These are phyloP conservation scores for Ivindomyrus marchei DNA, from an alignment of 2,113 vertebrate species.

Conservation along the genomic window DNA sequence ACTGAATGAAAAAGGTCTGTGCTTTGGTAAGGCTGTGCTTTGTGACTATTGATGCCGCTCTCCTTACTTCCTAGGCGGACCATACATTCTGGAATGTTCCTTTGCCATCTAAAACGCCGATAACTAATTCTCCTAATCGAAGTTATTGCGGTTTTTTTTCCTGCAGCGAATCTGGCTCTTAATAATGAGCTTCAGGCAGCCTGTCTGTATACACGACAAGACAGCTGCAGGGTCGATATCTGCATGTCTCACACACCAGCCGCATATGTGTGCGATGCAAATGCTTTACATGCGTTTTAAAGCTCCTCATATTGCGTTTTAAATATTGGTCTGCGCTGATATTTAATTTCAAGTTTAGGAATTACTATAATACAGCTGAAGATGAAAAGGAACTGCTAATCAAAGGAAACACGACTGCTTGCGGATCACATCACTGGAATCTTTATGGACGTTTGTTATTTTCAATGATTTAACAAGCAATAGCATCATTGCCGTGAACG, in stretches of 20 bases:
- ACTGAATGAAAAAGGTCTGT: background rate
- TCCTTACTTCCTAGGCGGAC: background rate
- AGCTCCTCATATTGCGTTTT: background rate
- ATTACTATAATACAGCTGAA: background rate
- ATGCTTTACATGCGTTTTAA: background rate
- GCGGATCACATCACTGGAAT: background rate
- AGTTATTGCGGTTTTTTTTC: background rate
- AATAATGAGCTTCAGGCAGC: background rate
- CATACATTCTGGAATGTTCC: background rate
- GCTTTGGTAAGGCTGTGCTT: background rate
- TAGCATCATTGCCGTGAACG: background rate
- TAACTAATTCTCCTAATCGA: background rate
- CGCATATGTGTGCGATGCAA: background rate
- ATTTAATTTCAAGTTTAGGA: background rate
- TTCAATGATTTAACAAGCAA: background rate
- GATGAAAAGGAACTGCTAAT: background rate
- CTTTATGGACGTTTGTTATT: background rate
- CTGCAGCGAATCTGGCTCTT: background rate
- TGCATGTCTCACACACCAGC: background rate
- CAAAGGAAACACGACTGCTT: background rate
- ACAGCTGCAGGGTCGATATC: background rate
- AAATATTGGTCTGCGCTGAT: background rate
- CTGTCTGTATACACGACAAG: background rate
- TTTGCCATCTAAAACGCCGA: background rate
- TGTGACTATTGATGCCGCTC: background rate